Percentiles rank a stretch among this genome's conserved stretches.
These are phyloP conservation scores for Lottia gigantea DNA, from an alignment of 2,888 invertebrate genomes.

Conservation along the genomic window DNA sequence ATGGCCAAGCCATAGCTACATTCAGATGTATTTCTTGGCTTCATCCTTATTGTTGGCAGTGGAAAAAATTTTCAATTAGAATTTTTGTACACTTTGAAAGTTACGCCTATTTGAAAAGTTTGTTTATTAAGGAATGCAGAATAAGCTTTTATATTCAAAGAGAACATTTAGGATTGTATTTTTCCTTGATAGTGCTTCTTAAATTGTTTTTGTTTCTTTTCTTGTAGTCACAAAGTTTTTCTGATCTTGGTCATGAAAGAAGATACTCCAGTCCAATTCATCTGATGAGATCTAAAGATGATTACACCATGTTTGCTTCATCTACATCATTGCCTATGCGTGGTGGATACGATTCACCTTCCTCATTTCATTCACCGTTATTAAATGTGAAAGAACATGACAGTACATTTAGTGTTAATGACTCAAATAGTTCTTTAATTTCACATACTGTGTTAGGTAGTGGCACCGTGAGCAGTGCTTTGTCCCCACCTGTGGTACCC, in stretches of 20 bases:
- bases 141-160: no score
- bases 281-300: conserved; percentile 49
- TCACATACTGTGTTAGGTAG: conserved; percentile 20
- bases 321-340: conserved; percentile 39
- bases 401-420: conserved; percentile 13
- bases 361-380: conserved; percentile 27
- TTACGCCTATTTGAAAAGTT: no score
- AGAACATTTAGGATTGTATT: no score
- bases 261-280: conserved; percentile 43
- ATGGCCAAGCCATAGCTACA: no score
- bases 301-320: conserved; percentile 50
- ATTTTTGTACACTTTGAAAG: no score
- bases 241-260: conserved; percentile 42
- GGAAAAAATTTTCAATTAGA: no score
- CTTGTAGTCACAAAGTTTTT: conserved; percentile 43
- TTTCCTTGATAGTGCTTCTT: no score
- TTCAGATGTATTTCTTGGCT: no score
- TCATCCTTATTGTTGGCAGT: no score
- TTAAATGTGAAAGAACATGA: conserved; percentile 3
- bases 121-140: no score
- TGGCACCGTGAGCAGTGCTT: neutral
- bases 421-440: conserved; percentile 16
- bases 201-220: neutral
- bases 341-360: conserved; percentile 12
- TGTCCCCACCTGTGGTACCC: conserved; percentile 5